Evolutionary conservation across 2,113 vertebrate genomes (phyloP), one percentile per base, ranked within the genome.

Genomic region (Podarcis muralis): DNA sequence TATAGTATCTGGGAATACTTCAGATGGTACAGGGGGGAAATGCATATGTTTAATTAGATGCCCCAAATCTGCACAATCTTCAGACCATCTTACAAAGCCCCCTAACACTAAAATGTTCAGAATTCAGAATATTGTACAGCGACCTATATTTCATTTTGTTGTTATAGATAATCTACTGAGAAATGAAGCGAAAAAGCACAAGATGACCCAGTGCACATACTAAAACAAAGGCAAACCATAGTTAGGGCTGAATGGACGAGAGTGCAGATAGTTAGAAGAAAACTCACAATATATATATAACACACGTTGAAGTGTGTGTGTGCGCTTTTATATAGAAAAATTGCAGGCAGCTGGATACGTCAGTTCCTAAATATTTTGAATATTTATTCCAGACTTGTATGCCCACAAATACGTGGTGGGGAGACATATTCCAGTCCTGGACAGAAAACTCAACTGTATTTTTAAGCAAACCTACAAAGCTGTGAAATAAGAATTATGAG

Each of bases 401-500:
- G 22, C 16, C 32, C 20, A 2, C 11, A 23, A 53, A 53, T 35
- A 81, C 35, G 4, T 37, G 6, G 25, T 62, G 16, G 59, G 59
- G 18, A 62, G 18, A 62, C 2, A 11, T 53, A 62, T 4, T 62
- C 59, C 30, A 86, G 88, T 2, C 15, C 2, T 0, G 8, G 0
- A 48, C 83, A 89, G 53, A 65, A 89, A 59, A 88, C 53, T 65
- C 85, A 92, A 1, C 57, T 23, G 69, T 12, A n/a, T 87, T 79
- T 89, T 90, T 83, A 87, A 90, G 85, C 32, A 40, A 57, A 48
- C 0, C 20, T 16, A 0, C 0, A 0, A 23, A 69, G 25, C 85
- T 81, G 62, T 92, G 76, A 83, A 90, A 89, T n/a, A 81, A 77
- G 20, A 40, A 32, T 37, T 57, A 74, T 13, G 5, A 82, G 13